Conservation (phyloP, 2,113 vertebrate genomes). For the Apteryx owenii region DNA sequence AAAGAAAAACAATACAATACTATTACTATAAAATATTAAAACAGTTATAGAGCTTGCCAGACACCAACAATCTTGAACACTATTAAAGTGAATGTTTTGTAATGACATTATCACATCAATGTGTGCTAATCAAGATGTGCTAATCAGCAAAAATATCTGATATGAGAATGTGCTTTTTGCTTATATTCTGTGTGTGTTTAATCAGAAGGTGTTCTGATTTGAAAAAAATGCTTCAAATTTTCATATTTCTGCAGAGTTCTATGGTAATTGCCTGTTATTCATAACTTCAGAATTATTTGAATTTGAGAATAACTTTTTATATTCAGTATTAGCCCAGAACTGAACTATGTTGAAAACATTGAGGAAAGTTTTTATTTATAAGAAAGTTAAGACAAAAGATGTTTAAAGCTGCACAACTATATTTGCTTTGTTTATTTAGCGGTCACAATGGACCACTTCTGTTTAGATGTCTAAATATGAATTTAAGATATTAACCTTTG, state of each 20-base stretch:
- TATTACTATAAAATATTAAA: conserved; percentile 29
- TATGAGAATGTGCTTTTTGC: background rate
- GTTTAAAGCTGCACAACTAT: background rate
- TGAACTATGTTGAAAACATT: background rate
- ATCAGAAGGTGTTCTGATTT: background rate
- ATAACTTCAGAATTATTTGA: background rate
- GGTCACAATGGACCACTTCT: background rate
- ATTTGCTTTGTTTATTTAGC: conserved; percentile 1
- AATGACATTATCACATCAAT: background rate
- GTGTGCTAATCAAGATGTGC: background rate
- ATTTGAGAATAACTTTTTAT: background rate
- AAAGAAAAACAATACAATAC: background rate
- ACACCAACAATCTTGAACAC: background rate
- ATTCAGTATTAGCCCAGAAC: background rate
- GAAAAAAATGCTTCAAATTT: background rate
- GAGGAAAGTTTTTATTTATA: conserved; percentile 5
- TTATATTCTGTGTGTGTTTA: background rate
- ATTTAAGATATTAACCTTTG: conserved; percentile 22
- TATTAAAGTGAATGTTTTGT: background rate
- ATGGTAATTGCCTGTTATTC: background rate
- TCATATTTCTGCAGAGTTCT: background rate
- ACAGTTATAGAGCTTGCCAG: background rate
- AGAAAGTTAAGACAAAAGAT: background rate
- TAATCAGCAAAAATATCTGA: background rate
- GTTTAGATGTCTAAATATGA: background rate